Evolutionary conservation across 2,113 vertebrate species (phyloP).

Genomic region (Labrus mixtus): DNA sequence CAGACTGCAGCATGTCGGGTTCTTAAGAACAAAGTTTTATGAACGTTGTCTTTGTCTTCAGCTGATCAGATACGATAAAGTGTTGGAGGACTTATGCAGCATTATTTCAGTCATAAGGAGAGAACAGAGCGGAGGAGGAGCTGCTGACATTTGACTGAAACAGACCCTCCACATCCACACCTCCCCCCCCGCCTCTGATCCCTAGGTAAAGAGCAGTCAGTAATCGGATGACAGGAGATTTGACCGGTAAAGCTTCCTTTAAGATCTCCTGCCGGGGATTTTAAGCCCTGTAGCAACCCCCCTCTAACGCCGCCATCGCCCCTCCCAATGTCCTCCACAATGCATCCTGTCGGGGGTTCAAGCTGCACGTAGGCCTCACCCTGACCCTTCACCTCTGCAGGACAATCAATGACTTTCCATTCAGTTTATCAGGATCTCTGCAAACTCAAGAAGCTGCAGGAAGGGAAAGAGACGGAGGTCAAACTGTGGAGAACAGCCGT

Average conservation of each 20-base stretch:
- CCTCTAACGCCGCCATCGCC: neutral
- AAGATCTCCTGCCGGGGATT: slow-evolving; percentile 70
- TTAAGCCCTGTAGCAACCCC: slow-evolving; percentile 44
- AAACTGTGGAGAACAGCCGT: too few species aligned
- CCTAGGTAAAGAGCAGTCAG: slow-evolving; percentile 69
- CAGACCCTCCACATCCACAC: neutral
- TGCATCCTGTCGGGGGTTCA: neutral
- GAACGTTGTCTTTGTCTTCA: too few species aligned
- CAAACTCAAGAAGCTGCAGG: too few species aligned
- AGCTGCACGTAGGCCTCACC: neutral
- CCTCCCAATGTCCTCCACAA: neutral
- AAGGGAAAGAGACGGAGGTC: too few species aligned
- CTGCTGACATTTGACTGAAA: neutral
- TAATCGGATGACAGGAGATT: slow-evolving; percentile 85
- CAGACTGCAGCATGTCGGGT: neutral
- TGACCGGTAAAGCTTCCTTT: slow-evolving; percentile 70
- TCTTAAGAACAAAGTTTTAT: too few species aligned
- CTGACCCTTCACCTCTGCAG: neutral
- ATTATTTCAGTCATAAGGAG: neutral
- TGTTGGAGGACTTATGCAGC: neutral
- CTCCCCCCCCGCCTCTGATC: slow-evolving; percentile 55
- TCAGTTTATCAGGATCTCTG: too few species aligned
- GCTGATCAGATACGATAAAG: neutral
- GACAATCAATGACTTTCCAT: neutral
- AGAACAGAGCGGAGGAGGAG: neutral